These are phyloP conservation scores for Brachystomella parvula DNA, from an alignment of 1,140 invertebrate species.

Conservation along the genomic window DNA sequence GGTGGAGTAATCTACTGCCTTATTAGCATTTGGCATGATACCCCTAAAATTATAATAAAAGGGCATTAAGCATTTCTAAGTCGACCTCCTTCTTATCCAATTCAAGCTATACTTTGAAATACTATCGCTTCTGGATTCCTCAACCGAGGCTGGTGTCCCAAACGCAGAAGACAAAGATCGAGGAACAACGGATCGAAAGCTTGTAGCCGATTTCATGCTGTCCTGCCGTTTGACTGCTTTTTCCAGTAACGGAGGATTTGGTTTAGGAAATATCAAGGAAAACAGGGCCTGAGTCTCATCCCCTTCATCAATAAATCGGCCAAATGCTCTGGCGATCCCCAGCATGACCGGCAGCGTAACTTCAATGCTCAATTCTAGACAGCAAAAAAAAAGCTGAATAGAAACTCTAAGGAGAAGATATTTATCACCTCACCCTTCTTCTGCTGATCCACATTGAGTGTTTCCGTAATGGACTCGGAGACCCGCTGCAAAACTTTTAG, in stretches of 20 bases:
- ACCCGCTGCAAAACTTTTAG: slow-evolving; percentile 61
- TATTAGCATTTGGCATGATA: no score
- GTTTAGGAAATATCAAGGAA: slow-evolving; percentile 71
- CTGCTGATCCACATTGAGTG: slow-evolving; percentile 16
- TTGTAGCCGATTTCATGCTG: slow-evolving; percentile 33
- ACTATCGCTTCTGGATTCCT: neutral
- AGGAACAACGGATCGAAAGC: slow-evolving; percentile 74
- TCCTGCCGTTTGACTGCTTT: slow-evolving; percentile 37
- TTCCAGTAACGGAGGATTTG: slow-evolving; percentile 42
- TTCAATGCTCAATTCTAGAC: slow-evolving; percentile 30
- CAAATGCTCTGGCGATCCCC: slow-evolving; percentile 78
- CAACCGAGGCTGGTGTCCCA: slow-evolving; percentile 51
- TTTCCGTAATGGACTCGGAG: slow-evolving; percentile 55
- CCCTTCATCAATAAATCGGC: slow-evolving; percentile 50
- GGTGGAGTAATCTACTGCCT: slow-evolving; percentile 32
- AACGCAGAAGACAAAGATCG: slow-evolving; percentile 78
- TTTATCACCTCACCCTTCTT: slow-evolving; percentile 25
- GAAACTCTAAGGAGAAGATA: no score
- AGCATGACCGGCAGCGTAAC: slow-evolving; percentile 62
- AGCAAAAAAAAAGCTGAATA: no score
- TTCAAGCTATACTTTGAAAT: no score
- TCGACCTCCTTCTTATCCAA: no score
- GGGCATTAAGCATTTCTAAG: no score
- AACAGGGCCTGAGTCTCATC: slow-evolving; percentile 73
- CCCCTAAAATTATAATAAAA: no score